phyloP scores from a whole-genome alignment of 2,113 vertebrate genomes.

The Melanerpes formicivorus region DNA sequence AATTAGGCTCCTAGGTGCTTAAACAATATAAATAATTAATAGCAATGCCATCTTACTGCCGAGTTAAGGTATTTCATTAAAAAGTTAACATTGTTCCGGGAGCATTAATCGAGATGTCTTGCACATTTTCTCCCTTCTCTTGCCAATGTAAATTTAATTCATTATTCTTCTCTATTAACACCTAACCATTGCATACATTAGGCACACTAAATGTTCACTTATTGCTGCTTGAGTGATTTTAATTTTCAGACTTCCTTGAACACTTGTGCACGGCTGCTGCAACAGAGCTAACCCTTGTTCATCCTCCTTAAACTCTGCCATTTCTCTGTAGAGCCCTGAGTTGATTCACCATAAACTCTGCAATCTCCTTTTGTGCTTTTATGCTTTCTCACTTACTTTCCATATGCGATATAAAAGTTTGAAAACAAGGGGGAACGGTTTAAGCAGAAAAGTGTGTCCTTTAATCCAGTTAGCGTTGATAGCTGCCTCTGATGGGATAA shows the following conservation, averaged over 20 bases:
- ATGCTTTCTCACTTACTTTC: not conserved
- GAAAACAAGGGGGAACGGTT: not conserved
- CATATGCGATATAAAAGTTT: not conserved
- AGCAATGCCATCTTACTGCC: slow-evolving; percentile 52
- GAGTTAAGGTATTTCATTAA: slow-evolving; percentile 55
- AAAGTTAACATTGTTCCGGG: slow-evolving; percentile 55
- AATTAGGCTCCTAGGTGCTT: slow-evolving; percentile 49
- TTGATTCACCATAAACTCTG: not conserved
- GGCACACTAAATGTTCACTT: slow-evolving; percentile 60
- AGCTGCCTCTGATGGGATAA: not conserved
- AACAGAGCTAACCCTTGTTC: not conserved
- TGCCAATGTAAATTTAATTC: slow-evolving; percentile 53
- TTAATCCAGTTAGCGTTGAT: not conserved
- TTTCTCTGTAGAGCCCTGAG: not conserved
- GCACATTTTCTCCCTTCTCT: slow-evolving; percentile 42
- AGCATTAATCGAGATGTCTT: slow-evolving; percentile 46
- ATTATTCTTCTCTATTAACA: slow-evolving; percentile 58
- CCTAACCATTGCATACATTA: slow-evolving; percentile 56
- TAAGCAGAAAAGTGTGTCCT: not conserved
- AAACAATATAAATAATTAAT: slow-evolving; percentile 68
- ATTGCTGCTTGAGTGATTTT: slow-evolving; percentile 59
- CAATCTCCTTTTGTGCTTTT: not conserved
- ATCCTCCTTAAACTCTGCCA: not conserved
- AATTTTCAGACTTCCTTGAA: slow-evolving; percentile 51
- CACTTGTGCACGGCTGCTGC: not conserved